These are phyloP conservation scores for Autographa pulchrina DNA, from an alignment of 2,888 invertebrate genomes.

Conservation along the genomic window DNA sequence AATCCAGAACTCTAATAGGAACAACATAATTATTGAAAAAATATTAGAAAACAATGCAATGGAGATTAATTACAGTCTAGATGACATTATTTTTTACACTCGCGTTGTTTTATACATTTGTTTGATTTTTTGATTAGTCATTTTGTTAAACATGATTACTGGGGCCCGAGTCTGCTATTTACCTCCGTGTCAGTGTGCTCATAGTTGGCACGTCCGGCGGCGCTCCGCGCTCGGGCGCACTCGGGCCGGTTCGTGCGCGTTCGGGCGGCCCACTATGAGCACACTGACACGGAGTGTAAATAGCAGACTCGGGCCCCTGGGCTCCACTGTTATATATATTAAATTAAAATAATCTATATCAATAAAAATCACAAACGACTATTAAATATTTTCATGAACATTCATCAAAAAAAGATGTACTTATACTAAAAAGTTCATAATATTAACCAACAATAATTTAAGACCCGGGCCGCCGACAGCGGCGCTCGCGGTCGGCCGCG, in stretches of 20 bases:
- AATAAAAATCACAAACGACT: slow-evolving; percentile 50
- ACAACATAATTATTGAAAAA: slow-evolving; percentile 27
- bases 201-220: too few relatives aligned
- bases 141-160: neutral
- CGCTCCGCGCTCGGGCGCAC: too few relatives aligned
- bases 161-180: too few relatives aligned
- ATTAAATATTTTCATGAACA: slow-evolving; percentile 61
- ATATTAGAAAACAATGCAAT: neutral
- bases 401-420: slow-evolving; percentile 60
- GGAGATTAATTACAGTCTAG: neutral
- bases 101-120: neutral
- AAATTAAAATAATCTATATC: slow-evolving; percentile 25
- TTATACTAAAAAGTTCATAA: slow-evolving; percentile 49
- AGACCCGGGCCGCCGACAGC: slow-evolving; percentile 31
- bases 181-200: too few relatives aligned
- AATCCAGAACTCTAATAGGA: slow-evolving; percentile 35
- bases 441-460: slow-evolving; percentile 55
- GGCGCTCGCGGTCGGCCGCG: slow-evolving; percentile 5
- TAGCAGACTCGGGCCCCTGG: too few relatives aligned
- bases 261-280: too few relatives aligned
- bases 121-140: neutral
- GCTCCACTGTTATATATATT: neutral
- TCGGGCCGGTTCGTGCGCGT: too few relatives aligned
- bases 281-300: too few relatives aligned
- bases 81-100: neutral